Evolutionary conservation across 2,797 vertebrate genomes (phyloP), one percentile per base, ranked within the genome.

Genomic region (Vespertilio murinus): DNA sequence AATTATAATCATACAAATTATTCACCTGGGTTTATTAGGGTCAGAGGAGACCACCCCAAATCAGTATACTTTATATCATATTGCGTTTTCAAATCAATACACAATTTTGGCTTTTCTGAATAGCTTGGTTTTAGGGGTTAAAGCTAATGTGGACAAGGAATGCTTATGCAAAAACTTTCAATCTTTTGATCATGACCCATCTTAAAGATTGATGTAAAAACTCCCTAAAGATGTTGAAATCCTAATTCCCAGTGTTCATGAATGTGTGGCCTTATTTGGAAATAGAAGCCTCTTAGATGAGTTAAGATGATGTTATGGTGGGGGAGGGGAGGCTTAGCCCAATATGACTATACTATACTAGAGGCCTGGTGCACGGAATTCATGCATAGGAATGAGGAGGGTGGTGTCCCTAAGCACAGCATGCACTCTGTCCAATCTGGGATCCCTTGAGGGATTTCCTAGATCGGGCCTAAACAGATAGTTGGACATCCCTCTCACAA

Each of bases 1-100:
- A 98, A 98, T 98, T 98, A 98, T 96, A 98, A 97, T 97, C 97
- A 97, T 96, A 98, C 97, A 98, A 97, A 98, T 98, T 98, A 97
- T 97, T 95, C 95, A 49, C 71, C 97, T 97, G 96, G 98, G 96
- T 94, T 95, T 95, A 92, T 96, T 90, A 90, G 73, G 97, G 97
- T 98, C 97, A 98, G 61, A 92, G 91, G 89, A 83, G 91, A 97
- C 95, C 93, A 97, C 92, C 95, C 96, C 94, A 97, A 94, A 97
- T 97, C 95, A 97, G 94, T 96, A 97, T 86, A 97, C 95, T 98
- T 95, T 95, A 96, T 79, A 97, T 94, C 95, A 97, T 96, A 96
- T 96, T 97, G 97, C 96, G 97, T 96, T 97, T 97, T 98, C 89
- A 97, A 97, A 98, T 98, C 97, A 97, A 98, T 98, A 98, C 93